Percentiles rank a stretch among this genome's conserved stretches.
These are phyloP conservation scores for Brachionus asplanchnoidis DNA, from an alignment of 1,140 invertebrate species.

Conservation along the genomic window DNA sequence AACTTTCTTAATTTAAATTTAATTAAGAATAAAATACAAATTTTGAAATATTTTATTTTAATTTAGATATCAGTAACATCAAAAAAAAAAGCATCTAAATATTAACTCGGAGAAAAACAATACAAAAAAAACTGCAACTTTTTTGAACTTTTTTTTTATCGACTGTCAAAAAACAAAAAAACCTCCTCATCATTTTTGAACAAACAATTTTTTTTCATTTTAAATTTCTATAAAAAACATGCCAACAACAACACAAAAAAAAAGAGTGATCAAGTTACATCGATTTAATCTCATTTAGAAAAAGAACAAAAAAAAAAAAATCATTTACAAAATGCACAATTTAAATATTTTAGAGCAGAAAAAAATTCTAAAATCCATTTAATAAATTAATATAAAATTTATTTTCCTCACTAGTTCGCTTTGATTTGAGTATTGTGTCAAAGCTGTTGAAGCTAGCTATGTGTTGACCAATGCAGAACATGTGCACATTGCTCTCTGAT, in stretches of 20 bases:
- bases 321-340: not conserved
- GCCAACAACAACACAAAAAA: not conserved
- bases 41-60: not conserved
- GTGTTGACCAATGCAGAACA: not conserved
- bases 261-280: not conserved
- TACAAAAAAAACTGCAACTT: not conserved
- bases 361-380: not conserved
- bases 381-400: constrained; percentile 4
- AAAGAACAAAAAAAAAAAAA: not conserved
- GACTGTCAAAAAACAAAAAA: not conserved
- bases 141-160: not conserved
- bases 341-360: not conserved
- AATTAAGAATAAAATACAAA: not conserved
- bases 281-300: not conserved
- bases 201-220: not conserved
- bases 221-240: not conserved
- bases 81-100: not conserved
- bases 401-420: constrained; percentile 3
- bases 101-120: not conserved
- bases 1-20: no score
- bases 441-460: not conserved
- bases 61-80: not conserved
- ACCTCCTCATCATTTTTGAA: not conserved
- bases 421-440: not conserved
- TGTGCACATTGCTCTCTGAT: not conserved